A percentile compares a stretch with the other conserved stretches of the same genome.
Evolutionary conservation across 2,888 invertebrate species (phyloP).

Genomic region (Dugesia japonica): DNA sequence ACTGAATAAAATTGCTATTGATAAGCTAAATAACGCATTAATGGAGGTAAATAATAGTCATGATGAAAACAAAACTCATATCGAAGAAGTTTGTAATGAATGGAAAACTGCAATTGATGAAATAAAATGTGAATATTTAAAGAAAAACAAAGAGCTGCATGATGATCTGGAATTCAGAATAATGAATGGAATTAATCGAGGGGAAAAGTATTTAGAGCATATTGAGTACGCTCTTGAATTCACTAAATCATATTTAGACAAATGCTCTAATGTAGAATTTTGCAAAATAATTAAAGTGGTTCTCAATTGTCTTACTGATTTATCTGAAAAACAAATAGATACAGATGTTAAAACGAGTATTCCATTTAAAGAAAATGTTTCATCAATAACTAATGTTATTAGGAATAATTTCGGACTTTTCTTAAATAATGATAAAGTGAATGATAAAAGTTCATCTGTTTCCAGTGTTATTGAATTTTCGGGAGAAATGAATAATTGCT

Average conservation of each 20-base stretch:
- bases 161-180: slow-evolving; percentile 31
- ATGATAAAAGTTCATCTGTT: not conserved
- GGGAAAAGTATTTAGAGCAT: slow-evolving; percentile 24
- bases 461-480: not conserved
- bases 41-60: slow-evolving; percentile 10
- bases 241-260: slow-evolving; percentile 12
- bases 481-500: not conserved
- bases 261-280: slow-evolving; percentile 23
- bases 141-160: slow-evolving; percentile 31
- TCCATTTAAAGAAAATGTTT: slow-evolving; percentile 20
- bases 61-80: slow-evolving; percentile 25
- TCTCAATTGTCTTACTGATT: slow-evolving; percentile 12
- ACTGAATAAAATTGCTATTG: not conserved
- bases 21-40: slow-evolving; percentile 20
- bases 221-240: slow-evolving; percentile 31
- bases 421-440: not conserved
- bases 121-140: slow-evolving; percentile 8
- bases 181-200: slow-evolving; percentile 24
- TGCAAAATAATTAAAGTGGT: slow-evolving; percentile 14
- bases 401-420: slow-evolving; percentile 13
- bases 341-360: not conserved
- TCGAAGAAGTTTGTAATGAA: slow-evolving; percentile 23
- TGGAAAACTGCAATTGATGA: slow-evolving; percentile 29
- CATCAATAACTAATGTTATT: slow-evolving; percentile 3
- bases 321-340: slow-evolving; percentile 22